These are phyloP conservation scores for Pachypanchax playfairii DNA, from an alignment of 2,113 vertebrate species.

Conservation along the genomic window DNA sequence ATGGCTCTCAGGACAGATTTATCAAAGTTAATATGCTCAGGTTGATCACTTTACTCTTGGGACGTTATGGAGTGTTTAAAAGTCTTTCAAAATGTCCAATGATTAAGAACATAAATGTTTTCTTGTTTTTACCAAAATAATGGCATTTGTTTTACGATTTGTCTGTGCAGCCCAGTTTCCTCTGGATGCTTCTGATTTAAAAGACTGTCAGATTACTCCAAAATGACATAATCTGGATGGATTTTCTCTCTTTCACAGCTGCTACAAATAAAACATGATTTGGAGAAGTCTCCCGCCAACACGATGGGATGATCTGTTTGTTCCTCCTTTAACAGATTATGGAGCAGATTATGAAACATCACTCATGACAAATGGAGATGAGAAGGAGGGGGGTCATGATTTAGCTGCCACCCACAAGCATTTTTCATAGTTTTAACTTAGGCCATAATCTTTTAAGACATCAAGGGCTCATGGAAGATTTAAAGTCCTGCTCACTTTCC, in stretches of 20 bases:
- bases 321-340: slow-evolving; percentile 52
- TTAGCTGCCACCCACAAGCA: slow-evolving; percentile 37
- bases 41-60: slow-evolving; percentile 48
- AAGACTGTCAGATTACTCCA: slow-evolving; percentile 38
- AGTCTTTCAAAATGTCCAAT: slow-evolving; percentile 39
- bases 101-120: slow-evolving; percentile 26
- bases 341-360: slow-evolving; percentile 48
- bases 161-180: slow-evolving; percentile 33
- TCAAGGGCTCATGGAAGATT: slow-evolving; percentile 71
- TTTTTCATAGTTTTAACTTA: slow-evolving; percentile 42
- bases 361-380: slow-evolving; percentile 17
- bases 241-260: slow-evolving; percentile 60
- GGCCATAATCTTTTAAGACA: slow-evolving; percentile 51
- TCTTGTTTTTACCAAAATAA: slow-evolving; percentile 33
- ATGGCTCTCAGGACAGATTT: slow-evolving; percentile 69
- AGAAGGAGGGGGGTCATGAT: slow-evolving; percentile 14
- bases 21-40: slow-evolving; percentile 55
- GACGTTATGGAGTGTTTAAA: slow-evolving; percentile 34
- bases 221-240: slow-evolving; percentile 48
- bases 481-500: slow-evolving; percentile 43
- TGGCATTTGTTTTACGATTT: slow-evolving; percentile 37
- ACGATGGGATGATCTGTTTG: slow-evolving; percentile 42
- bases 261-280: slow-evolving; percentile 58
- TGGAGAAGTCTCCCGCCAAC: slow-evolving; percentile 32
- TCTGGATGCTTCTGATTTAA: slow-evolving; percentile 29